Evolutionary conservation across 2,797 vertebrate genomes (phyloP).

Genomic region (Sebastes miniatus): DNA sequence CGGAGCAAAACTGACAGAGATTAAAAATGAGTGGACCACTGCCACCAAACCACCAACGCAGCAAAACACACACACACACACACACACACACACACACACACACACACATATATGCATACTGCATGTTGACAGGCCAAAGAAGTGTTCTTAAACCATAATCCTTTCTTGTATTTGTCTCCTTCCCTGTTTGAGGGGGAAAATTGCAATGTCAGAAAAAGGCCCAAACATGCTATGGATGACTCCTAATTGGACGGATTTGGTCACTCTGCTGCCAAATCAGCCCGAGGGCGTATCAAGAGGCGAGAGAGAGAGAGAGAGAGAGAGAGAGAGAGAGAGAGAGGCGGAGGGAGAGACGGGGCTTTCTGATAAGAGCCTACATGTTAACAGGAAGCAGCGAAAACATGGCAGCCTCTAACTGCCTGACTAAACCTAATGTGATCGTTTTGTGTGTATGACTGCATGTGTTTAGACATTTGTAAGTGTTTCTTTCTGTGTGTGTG

Average conservation of each 20-base stretch:
- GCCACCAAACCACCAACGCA: conserved; percentile 50
- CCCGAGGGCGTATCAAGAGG: conserved; percentile 23
- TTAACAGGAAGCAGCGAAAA: conserved; percentile 18
- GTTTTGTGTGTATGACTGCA: not conserved
- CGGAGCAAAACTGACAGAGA: conserved; percentile 60
- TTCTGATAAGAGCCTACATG: conserved; percentile 3
- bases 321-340: too few relatives aligned
- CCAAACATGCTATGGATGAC: conserved; percentile 37
- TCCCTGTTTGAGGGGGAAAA: conserved; percentile 31
- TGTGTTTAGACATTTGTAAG: conserved; percentile 7
- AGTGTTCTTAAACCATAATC: conserved; percentile 39
- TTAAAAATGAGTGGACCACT: conserved; percentile 57
- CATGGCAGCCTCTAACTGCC: not conserved
- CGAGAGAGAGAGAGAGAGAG: not conserved
- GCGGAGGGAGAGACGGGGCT: not conserved
- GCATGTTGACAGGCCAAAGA: conserved; percentile 24
- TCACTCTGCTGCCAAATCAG: conserved; percentile 45
- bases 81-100: not conserved
- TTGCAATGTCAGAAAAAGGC: conserved; percentile 34
- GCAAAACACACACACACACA: not conserved
- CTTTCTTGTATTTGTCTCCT: conserved; percentile 24
- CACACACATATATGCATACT: not conserved
- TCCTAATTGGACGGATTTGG: conserved; percentile 46
- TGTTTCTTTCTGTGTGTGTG: not conserved
- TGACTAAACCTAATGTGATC: conserved; percentile 6